These are phyloP conservation scores for Collichthys lucidus DNA, from an alignment of 2,113 vertebrate species.

Conservation along the genomic window DNA sequence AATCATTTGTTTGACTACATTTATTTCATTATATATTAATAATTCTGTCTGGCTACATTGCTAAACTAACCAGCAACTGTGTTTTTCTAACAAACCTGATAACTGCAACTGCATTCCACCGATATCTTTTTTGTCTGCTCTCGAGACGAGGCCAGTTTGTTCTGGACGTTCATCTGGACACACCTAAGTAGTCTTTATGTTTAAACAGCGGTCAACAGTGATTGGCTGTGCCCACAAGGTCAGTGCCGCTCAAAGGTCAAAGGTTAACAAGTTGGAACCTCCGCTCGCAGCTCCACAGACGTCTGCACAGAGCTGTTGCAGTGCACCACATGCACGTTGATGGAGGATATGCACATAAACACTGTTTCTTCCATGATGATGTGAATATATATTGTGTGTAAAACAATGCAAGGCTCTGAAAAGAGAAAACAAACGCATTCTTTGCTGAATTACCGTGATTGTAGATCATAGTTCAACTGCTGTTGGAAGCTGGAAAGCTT, in stretches of 20 bases:
- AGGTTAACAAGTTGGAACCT: not conserved
- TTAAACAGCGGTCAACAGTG: not conserved
- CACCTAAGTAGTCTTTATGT: not conserved
- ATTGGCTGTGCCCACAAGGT: not conserved
- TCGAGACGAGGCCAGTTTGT: not conserved
- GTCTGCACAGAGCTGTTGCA: too few species aligned
- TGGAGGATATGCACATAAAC: not conserved
- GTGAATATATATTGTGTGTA: not conserved
- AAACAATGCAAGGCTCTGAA: not conserved
- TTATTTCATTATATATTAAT: too few species aligned
- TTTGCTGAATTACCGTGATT: not conserved
- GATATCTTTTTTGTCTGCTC: not conserved
- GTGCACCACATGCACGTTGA: not conserved
- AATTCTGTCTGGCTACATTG: too few species aligned
- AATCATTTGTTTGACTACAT: too few species aligned
- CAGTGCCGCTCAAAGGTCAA: not conserved
- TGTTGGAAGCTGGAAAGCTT: not conserved
- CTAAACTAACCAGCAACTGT: too few species aligned
- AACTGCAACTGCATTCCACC: not conserved
- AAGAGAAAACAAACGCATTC: not conserved
- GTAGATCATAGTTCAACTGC: not conserved
- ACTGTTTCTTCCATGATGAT: not conserved
- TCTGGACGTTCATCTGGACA: not conserved
- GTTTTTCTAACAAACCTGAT: too few species aligned
- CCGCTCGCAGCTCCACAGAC: too few species aligned